Base-by-base conservation (phyloP, 2,113 vertebrate species). In the Toxotes chatareus region DNA sequence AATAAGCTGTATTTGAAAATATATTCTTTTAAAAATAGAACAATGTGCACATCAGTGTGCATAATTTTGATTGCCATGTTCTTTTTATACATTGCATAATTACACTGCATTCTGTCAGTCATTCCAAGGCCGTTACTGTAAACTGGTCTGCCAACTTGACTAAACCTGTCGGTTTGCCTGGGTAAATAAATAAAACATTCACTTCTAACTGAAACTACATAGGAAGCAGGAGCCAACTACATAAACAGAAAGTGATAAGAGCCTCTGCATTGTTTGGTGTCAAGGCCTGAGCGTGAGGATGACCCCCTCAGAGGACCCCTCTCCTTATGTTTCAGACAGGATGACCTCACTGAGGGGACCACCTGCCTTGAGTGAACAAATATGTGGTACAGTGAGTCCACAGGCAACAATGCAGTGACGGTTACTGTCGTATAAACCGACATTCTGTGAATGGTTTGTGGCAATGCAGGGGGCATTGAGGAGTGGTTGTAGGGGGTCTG, bases 301-400 rank as follows among this genome's bases (percentile, higher is more conserved):
- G 73, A 84, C 73, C 90, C 79, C 68, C 67, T 71, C 36, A 0
- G 17, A 64, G 34, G 81, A 80, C 74, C 78, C 70, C 70, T 27
- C 76, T 80, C 76, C 85, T 87, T 73, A 80, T 75, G 84, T 89
- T 89, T 87, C 86, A 90, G 82, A 85, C 46, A 60, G 55, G 42
- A 81, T 92, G 90, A 91, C 92, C 92, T 94, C 92, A 90, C 73
- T 40, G 36, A 79, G 79, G 1, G 73, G 88, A 85, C 93, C 93
- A 93, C 90, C 92, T 93, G 93, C 92, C 68, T 82, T 40, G 84
- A 86, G 61, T 47, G 79, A 86, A 91, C 71, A 89, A 83, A 88
- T 80, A 76, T 42, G 71, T 55, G 31, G 66, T 82, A 91, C 84
- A 90, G 88, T 89, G 82, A 89, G 85, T 89, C 75, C 80, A 71